Evolutionary conservation across 2,888 invertebrate species (phyloP).

Genomic region (Ctenicera cuprea): DNA sequence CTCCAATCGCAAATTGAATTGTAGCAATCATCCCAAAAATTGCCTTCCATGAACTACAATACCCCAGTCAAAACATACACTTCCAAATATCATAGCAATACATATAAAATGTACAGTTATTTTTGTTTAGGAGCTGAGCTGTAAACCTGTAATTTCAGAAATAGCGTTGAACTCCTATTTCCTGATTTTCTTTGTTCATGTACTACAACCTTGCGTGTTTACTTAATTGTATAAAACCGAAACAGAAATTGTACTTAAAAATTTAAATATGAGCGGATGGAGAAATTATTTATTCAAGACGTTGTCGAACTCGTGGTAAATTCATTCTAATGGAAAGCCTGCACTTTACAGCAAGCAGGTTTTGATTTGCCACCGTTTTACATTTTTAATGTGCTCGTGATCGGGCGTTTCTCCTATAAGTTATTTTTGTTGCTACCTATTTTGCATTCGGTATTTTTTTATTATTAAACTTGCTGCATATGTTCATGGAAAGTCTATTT

Average conservation of each 20-base stretch:
- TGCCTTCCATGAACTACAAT: no score
- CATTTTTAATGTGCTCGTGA: slow-evolving; percentile 23
- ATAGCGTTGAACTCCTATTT: slow-evolving; percentile 2
- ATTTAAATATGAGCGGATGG: slow-evolving; percentile 20
- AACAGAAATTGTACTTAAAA: slow-evolving; percentile 18
- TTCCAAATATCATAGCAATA: no score
- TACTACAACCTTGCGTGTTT: slow-evolving; percentile 28
- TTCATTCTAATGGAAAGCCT: slow-evolving; percentile 39
- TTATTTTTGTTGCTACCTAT: not conserved
- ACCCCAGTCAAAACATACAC: no score
- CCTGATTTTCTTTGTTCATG: slow-evolving; percentile 20
- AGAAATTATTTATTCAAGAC: slow-evolving; percentile 40
- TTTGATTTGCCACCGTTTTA: slow-evolving; percentile 32
- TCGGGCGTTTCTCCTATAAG: slow-evolving; percentile 14
- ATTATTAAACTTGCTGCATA: slow-evolving; percentile 5
- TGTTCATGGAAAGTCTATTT: not conserved
- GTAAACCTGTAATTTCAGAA: not conserved
- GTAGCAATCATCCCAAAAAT: no score
- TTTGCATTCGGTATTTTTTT: not conserved
- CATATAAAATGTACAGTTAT: no score
- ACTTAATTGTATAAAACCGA: slow-evolving; percentile 24
- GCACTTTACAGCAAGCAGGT: slow-evolving; percentile 33
- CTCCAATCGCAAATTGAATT: no score
- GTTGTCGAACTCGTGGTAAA: slow-evolving; percentile 36
- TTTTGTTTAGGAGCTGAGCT: no score